Evolutionary conservation across 2,888 invertebrate species (phyloP).

Genomic region (Stratiomys singularior): DNA sequence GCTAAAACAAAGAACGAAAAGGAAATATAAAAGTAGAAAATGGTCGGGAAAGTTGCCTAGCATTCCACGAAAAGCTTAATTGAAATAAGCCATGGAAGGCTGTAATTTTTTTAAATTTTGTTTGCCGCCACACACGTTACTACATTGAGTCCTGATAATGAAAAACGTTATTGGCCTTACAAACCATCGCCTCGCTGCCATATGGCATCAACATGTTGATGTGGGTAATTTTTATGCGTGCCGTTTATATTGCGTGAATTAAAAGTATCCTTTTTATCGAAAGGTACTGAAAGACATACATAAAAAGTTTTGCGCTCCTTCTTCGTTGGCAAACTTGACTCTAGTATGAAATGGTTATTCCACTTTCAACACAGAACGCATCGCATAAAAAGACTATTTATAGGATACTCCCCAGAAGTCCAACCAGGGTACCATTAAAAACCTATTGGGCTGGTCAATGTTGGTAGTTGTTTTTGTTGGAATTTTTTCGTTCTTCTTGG

Average conservation of each 20-base stretch:
- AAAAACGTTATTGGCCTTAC: neutral
- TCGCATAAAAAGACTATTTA: neutral
- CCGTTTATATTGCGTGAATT: conserved; percentile 8
- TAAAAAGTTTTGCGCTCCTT: neutral
- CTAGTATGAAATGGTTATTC: too few relatives aligned
- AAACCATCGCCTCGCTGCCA: neutral
- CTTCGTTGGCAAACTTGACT: too few relatives aligned
- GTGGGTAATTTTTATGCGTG: conserved; percentile 3
- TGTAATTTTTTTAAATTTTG: neutral
- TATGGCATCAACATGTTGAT: neutral
- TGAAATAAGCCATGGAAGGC: neutral
- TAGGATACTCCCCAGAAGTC: neutral
- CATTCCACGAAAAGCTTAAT: neutral
- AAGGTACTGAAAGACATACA: neutral
- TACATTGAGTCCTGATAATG: too few relatives aligned
- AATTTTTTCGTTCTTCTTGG: neutral
- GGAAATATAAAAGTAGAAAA: neutral
- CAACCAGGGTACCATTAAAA: neutral
- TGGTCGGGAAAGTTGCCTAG: neutral
- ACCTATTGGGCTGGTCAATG: neutral
- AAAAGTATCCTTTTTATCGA: neutral
- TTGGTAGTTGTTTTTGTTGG: neutral
- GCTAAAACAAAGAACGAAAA: neutral
- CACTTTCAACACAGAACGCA: neutral
- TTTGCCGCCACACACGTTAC: neutral